phyloP scores from a whole-genome alignment of 2,888 invertebrate species.

The Serripes groenlandicus region DNA sequence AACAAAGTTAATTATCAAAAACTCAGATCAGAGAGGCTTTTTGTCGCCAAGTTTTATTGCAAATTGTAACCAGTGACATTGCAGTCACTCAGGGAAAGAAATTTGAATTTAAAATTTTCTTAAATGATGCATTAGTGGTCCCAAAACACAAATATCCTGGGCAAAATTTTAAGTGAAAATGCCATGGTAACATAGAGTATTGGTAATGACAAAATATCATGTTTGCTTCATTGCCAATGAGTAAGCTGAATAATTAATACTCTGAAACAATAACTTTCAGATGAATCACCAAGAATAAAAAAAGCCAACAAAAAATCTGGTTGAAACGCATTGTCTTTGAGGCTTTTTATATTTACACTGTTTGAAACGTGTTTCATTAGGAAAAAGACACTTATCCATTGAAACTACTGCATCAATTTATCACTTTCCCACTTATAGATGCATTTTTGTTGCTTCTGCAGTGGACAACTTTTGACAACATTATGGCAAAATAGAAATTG shows the following conservation, averaged over 20 bases:
- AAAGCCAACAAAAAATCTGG: too few relatives aligned
- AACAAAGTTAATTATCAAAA: neutral
- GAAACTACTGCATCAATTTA: too few relatives aligned
- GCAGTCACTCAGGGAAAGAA: constrained; percentile 1
- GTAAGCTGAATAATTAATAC: constrained; percentile 27
- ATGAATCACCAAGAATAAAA: constrained; percentile 24
- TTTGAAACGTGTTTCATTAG: too few relatives aligned
- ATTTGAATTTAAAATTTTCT: constrained; percentile 15
- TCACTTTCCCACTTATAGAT: too few relatives aligned
- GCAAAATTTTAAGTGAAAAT: neutral
- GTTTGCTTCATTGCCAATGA: constrained; percentile 11
- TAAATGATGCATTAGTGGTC: constrained; percentile 3
- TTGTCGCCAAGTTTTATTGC: constrained; percentile 14
- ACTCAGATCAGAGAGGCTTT: neutral
- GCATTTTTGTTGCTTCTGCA: too few relatives aligned
- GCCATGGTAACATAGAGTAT: constrained; percentile 1
- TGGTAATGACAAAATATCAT: constrained; percentile 19
- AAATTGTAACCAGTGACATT: neutral
- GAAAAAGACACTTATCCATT: too few relatives aligned
- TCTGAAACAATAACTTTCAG: constrained; percentile 17
- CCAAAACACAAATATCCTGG: constrained; percentile 3
- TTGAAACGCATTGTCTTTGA: too few relatives aligned
- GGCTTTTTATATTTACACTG: too few relatives aligned
- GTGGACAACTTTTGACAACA: neutral
- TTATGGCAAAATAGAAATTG: neutral